Percentiles rank a stretch among this genome's conserved stretches.
phyloP scores from a whole-genome alignment of 2,888 invertebrate species.

The Pomacea canaliculata region DNA sequence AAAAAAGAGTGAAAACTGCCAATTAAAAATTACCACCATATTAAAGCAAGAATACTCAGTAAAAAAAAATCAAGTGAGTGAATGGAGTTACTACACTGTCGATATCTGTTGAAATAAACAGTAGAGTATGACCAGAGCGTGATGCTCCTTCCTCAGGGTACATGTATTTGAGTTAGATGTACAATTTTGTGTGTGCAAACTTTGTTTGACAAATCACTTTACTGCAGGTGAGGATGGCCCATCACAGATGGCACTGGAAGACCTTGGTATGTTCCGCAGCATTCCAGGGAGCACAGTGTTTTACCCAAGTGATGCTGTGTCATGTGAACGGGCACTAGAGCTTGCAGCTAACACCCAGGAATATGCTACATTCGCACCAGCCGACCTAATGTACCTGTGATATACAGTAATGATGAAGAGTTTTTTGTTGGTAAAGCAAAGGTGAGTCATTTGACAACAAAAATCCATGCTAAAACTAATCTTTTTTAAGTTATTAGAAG shows the following conservation, averaged over 20 bases:
- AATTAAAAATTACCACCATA: no score
- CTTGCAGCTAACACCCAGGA: conserved; percentile 95
- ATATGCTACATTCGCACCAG: conserved; percentile 97
- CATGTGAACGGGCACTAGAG: conserved; percentile 93
- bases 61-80: no score
- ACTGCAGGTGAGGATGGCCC: conserved; percentile 88
- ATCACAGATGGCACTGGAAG: conserved; percentile 99
- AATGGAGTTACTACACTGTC: no score
- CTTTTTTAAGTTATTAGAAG: neutral
- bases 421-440: conserved; percentile 80
- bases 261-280: conserved; percentile 93
- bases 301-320: conserved; percentile 90
- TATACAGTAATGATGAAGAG: conserved; percentile 86
- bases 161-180: no score
- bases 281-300: conserved; percentile 82
- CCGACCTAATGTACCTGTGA: conserved; percentile 87
- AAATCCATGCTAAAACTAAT: neutral
- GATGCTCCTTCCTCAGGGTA: no score
- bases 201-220: neutral
- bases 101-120: no score
- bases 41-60: no score
- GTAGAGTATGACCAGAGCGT: no score
- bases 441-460: conserved; percentile 53
- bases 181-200: no score
- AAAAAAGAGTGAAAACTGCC: no score